A percentile compares a stretch with the other conserved stretches of the same genome.
phyloP scores from a whole-genome alignment of 2,797 vertebrate genomes.

The Stomatorhinus walkeri region DNA sequence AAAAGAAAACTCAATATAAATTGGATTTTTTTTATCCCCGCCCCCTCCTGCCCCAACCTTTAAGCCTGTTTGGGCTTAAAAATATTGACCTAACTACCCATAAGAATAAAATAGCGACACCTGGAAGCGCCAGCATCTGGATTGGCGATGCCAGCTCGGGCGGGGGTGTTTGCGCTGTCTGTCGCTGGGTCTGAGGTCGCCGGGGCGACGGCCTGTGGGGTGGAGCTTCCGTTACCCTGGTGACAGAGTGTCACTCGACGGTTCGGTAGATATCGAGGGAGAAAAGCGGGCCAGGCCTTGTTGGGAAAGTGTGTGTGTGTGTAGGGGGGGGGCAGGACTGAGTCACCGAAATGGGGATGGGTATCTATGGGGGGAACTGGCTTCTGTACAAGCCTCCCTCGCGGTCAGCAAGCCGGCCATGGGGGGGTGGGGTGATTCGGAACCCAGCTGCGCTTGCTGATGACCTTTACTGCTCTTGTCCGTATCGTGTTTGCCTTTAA shows the following conservation, averaged over 20 bases:
- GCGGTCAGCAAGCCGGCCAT: background rate
- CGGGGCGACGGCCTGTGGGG: background rate
- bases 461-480: slow-evolving; percentile 30
- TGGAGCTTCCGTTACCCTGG: background rate
- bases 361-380: background rate
- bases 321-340: background rate
- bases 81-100: background rate
- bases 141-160: background rate
- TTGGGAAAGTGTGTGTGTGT: background rate
- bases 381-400: background rate
- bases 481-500: slow-evolving; percentile 45
- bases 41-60: no score
- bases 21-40: slow-evolving; percentile 24
- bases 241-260: background rate
- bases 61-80: background rate
- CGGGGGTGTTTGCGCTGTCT: background rate
- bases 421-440: slow-evolving; percentile 9
- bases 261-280: background rate
- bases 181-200: background rate
- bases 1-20: slow-evolving; percentile 58
- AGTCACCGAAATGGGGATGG: slow-evolving; percentile 13
- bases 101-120: slow-evolving; percentile 29
- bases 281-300: background rate
- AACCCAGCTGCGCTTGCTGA: slow-evolving; percentile 38
- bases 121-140: background rate